phyloP scores from a whole-genome alignment of 2,113 vertebrate genomes.

The Chrysochloris asiatica region DNA sequence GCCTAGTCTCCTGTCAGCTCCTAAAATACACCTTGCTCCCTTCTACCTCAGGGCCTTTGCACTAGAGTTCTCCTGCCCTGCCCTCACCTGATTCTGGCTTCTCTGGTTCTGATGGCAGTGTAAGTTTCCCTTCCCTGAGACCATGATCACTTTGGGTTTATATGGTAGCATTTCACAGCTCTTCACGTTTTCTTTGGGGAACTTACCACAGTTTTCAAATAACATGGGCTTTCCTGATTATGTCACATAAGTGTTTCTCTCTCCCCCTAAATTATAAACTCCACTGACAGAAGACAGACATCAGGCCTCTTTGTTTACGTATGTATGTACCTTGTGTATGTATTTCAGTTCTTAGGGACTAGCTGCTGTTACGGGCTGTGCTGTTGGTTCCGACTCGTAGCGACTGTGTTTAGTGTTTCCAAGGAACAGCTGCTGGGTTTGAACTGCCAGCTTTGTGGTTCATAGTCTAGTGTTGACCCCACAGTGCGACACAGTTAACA shows the following conservation, averaged over 20 bases:
- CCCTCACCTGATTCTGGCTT: neutral
- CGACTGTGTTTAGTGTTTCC: no score
- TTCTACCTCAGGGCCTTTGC: neutral
- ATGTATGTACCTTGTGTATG: neutral
- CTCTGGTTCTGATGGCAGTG: neutral
- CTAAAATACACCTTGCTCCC: neutral
- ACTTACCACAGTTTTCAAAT: neutral
- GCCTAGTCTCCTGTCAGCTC: neutral
- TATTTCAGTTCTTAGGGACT: neutral
- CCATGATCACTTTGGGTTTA: neutral
- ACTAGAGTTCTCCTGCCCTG: neutral
- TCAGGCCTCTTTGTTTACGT: neutral
- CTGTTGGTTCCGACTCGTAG: no score
- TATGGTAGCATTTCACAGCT: neutral
- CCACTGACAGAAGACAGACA: neutral
- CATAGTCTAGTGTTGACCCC: no score
- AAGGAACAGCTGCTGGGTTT: no score
- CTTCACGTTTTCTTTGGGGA: neutral
- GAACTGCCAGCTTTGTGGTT: no score
- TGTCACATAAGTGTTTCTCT: neutral
- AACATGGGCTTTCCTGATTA: neutral
- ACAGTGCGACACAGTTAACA: no score
- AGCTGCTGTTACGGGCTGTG: no score
- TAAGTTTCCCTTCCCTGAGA: neutral
- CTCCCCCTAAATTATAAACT: neutral